Evolutionary conservation across 2,888 invertebrate species (phyloP).

Genomic region (Atethmia centrago): DNA sequence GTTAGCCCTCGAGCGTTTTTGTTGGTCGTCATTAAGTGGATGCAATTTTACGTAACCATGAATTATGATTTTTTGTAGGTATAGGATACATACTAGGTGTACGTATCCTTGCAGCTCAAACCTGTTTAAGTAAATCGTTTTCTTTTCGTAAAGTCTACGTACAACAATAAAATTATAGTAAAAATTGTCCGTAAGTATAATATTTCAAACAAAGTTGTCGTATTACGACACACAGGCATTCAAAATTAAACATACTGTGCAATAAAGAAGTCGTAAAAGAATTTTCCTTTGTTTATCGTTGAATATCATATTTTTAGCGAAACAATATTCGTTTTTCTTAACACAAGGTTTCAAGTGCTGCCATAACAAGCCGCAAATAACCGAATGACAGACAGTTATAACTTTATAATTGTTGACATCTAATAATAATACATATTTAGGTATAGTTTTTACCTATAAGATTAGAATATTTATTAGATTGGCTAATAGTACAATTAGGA

Average conservation of each 20-base stretch:
- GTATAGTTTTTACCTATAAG: background rate
- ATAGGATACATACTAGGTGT: no score
- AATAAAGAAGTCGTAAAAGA: background rate
- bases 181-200: background rate
- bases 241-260: background rate
- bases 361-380: constrained; percentile 2
- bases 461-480: background rate
- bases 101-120: background rate
- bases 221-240: no score
- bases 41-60: background rate
- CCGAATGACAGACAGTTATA: background rate
- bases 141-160: background rate
- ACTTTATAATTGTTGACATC: background rate
- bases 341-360: background rate
- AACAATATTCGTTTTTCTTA: background rate
- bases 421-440: background rate
- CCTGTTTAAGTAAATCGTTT: background rate
- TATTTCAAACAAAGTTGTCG: background rate
- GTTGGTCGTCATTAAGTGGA: background rate
- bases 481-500: background rate
- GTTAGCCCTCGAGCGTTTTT: constrained; percentile 17
- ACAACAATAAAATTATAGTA: background rate
- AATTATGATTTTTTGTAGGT: background rate
- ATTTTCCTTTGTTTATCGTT: background rate
- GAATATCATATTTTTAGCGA: background rate